Conservation (phyloP, 2,113 vertebrate genomes). For the Pholis gunnellus region DNA sequence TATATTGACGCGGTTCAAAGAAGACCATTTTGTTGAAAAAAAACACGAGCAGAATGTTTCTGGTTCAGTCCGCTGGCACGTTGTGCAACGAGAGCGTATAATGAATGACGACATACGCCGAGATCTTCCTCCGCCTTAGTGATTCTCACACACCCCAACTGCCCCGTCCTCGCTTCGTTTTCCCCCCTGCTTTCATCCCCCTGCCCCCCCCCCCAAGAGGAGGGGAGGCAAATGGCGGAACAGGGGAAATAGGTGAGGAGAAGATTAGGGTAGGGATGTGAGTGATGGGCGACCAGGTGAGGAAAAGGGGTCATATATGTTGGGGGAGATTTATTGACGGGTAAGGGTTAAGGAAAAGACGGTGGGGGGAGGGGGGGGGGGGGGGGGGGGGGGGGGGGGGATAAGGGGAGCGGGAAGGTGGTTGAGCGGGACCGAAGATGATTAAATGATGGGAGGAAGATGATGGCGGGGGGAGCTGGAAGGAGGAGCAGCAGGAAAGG, state of each 20-base stretch:
- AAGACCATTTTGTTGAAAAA: background rate
- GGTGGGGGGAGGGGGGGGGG: background rate
- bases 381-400: too few species aligned
- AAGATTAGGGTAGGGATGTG: background rate
- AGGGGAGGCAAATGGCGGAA: constrained; percentile 65
- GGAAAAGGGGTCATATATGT: constrained; percentile 4
- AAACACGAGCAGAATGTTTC: constrained; percentile 35
- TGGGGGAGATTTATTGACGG: background rate
- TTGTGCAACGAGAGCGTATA: constrained; percentile 48
- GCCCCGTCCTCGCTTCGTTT: background rate
- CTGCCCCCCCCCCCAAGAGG: constrained; percentile 32
- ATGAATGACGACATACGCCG: constrained; percentile 54
- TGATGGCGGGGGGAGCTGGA: constrained; percentile 17
- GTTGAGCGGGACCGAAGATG: constrained; percentile 8
- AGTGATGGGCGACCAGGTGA: background rate
- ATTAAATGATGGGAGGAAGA: constrained; percentile 30
- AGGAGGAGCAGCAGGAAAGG: constrained; percentile 18
- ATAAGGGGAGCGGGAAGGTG: background rate
- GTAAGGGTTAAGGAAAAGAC: background rate
- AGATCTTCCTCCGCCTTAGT: constrained; percentile 43
- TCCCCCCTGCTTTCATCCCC: constrained; percentile 15
- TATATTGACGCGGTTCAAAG: background rate
- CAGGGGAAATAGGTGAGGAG: constrained; percentile 55
- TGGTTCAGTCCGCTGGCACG: constrained; percentile 38
- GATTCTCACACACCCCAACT: constrained; percentile 12